phyloP scores from a whole-genome alignment of 2,797 vertebrate species.

The Schizothorax lantsangensis region DNA sequence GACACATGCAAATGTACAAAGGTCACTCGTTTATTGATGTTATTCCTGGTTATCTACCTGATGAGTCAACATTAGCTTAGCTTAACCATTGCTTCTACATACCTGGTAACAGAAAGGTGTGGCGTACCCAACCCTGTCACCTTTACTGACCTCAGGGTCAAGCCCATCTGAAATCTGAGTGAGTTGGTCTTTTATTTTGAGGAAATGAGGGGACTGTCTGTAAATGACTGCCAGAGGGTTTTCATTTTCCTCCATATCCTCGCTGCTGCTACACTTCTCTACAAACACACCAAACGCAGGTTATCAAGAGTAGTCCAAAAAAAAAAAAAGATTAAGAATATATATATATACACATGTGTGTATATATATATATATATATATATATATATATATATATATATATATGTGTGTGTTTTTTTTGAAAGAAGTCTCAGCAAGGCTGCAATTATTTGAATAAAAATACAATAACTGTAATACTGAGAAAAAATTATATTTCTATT shows the following conservation, averaged over 20 bases:
- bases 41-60: neutral
- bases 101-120: conserved; percentile 82
- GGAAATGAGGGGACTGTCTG: conserved; percentile 67
- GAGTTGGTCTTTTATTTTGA: conserved; percentile 24
- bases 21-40: neutral
- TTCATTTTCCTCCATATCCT: conserved; percentile 33
- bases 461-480: neutral
- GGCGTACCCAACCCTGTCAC: conserved; percentile 58
- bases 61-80: neutral
- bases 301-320: neutral
- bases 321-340: neutral
- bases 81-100: neutral
- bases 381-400: too few relatives aligned
- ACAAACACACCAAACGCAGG: conserved; percentile 10
- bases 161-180: conserved; percentile 66
- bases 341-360: too few relatives aligned
- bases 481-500: too few relatives aligned
- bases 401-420: too few relatives aligned
- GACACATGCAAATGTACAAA: neutral
- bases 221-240: conserved; percentile 68
- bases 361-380: too few relatives aligned
- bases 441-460: neutral
- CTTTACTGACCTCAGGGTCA: conserved; percentile 55
- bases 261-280: conserved; percentile 41
- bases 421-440: neutral